Percentiles rank a stretch among this genome's conserved stretches.
Conservation (phyloP, 1,140 invertebrate species). For the Theocolax elegans region DNA sequence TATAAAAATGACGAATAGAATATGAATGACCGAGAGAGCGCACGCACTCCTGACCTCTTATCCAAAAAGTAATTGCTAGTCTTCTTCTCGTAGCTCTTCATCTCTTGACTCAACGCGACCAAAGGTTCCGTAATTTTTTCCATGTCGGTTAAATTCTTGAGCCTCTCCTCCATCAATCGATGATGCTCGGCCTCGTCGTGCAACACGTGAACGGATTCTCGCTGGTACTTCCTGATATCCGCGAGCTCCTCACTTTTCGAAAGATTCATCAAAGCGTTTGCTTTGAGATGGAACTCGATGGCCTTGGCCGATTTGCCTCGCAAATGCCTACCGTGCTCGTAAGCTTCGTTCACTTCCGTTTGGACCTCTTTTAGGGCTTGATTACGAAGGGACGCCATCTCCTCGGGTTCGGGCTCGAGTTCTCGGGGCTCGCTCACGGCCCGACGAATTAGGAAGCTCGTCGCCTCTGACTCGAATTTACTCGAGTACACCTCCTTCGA, state of each 20-base stretch:
- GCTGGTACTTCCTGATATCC: slow-evolving; percentile 60
- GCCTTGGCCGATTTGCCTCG: slow-evolving; percentile 79
- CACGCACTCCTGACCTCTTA: slow-evolving; percentile 72
- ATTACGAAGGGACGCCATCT: slow-evolving; percentile 62
- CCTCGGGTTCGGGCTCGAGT: slow-evolving; percentile 63
- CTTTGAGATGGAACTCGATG: slow-evolving; percentile 75
- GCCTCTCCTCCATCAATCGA: slow-evolving; percentile 63
- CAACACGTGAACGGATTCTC: slow-evolving; percentile 52
- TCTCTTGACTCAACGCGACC: slow-evolving; percentile 70
- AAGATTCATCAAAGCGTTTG: slow-evolving; percentile 64
- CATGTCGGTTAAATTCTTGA: slow-evolving; percentile 62
- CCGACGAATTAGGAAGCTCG: slow-evolving; percentile 50
- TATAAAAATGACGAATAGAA: too few relatives aligned
- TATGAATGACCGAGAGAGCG: too few relatives aligned
- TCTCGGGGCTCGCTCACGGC: slow-evolving; percentile 58
- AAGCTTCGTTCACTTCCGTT: slow-evolving; percentile 55
- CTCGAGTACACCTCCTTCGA: slow-evolving; percentile 73
- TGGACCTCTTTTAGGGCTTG: slow-evolving; percentile 66
- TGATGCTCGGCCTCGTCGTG: slow-evolving; percentile 59
- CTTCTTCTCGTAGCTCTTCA: slow-evolving; percentile 73
- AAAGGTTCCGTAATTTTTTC: slow-evolving; percentile 70
- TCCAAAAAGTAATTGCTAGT: slow-evolving; percentile 71
- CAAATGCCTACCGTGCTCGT: slow-evolving; percentile 69
- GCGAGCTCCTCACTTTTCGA: slow-evolving; percentile 58
- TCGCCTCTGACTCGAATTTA: slow-evolving; percentile 66